Percentiles rank a stretch among this genome's conserved stretches.
Conservation (phyloP, 2,888 invertebrate genomes). For the Dasysyrphus tricinctus region DNA sequence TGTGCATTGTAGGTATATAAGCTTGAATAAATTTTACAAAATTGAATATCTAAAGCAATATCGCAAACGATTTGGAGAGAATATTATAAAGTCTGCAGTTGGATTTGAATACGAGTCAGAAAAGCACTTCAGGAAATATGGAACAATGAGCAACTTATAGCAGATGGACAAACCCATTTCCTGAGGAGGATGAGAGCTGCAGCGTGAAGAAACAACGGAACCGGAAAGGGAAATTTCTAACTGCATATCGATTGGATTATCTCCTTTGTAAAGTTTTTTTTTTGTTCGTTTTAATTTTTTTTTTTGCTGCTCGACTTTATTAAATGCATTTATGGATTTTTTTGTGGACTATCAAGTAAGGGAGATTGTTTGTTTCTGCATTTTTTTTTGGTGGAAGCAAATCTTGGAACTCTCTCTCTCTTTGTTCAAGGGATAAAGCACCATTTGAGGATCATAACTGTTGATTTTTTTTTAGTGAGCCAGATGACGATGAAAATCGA, state of each 20-base stretch:
- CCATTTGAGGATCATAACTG: conserved; percentile 19
- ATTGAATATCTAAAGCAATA: conserved; percentile 24
- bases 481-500: conserved; percentile 17
- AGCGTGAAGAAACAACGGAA: background rate
- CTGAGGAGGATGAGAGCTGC: background rate
- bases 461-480: conserved; percentile 22
- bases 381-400: background rate
- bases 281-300: background rate
- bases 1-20: background rate
- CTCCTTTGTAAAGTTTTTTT: conserved; percentile 6
- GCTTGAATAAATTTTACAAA: conserved; percentile 15
- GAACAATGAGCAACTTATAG: conserved; percentile 40
- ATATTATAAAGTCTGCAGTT: conserved; percentile 23
- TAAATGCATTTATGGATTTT: conserved; percentile 20
- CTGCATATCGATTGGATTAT: conserved; percentile 40
- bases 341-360: background rate
- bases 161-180: conserved; percentile 38
- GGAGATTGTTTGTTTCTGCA: background rate
- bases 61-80: conserved; percentile 20
- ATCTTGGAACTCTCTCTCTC: background rate
- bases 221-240: conserved; percentile 30
- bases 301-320: background rate
- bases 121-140: conserved; percentile 32
- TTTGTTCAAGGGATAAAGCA: conserved; percentile 9
- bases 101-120: conserved; percentile 1